Base-by-base conservation (phyloP, 2,888 invertebrate species). In the Linnaemya tessellans region DNA sequence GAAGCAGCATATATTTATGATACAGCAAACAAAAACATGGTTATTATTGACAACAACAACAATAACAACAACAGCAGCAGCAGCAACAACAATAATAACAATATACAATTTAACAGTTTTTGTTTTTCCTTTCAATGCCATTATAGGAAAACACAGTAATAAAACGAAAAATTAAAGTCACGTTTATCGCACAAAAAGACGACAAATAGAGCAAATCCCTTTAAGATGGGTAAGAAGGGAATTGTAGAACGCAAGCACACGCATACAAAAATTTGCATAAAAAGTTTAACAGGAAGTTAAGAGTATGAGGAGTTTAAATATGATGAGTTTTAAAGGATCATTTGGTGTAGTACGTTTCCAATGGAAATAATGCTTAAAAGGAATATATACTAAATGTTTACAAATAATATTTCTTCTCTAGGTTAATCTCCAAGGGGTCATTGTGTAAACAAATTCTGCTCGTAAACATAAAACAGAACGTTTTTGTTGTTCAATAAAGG, bases 371-470 rank as follows among this genome's bases (percentile, higher is more conserved):
- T 22, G 43, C 20, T 5, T 41, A 58, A 43, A 41, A 41, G 20
- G 15, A 30, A 18, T 9, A 9, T n/a, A n/a, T 41, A 51, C 30
- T 73, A 73, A 73, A 65, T 56, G 54, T 38, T 64, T 79, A 43
- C 46, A 35, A 68, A 62, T 82, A 75, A 79, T 77, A 85, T 68
- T 71, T 67, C 46, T 70, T 68, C 18, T 79, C 67, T 78, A 46
- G 54, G 25, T 64, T 79, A 73, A 82, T 80, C 75, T 75, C 79
- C 51, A 82, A 82, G 82, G 82, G 75, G 79, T 75, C 79, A 85
- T 82, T 82, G 58, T 51, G 10, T 3, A 30, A 4, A 58, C 38
- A 46, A 60, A 41, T 18, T 58, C 38, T 30, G 8, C 22, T 38
- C 38, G 51, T 71, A 77, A 70, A 64, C 18, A 75, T 46, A 75